Percentiles rank a stretch among this genome's conserved stretches.
Conservation (phyloP, 2,113 vertebrate species). For the Microcebus lehilahytsara region DNA sequence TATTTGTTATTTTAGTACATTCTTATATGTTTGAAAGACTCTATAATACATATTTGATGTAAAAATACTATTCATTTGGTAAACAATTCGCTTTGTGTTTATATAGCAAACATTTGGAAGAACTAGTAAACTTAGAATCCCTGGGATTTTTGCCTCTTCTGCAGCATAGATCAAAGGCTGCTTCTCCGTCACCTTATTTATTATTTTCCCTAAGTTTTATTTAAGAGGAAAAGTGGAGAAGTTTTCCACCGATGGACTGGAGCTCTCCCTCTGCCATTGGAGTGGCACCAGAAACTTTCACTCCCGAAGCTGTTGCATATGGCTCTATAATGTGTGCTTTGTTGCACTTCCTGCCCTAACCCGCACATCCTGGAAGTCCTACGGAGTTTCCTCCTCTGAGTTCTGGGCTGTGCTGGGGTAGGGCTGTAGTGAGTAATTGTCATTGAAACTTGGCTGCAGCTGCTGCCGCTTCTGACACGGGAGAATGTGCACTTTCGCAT, state of each 20-base stretch:
- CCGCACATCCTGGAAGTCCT: constrained; percentile 29
- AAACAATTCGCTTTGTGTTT: background rate
- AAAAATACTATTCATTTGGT: constrained; percentile 4
- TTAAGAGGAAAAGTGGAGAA: background rate
- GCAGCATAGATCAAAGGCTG: background rate
- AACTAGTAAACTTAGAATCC: background rate
- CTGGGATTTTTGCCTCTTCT: background rate
- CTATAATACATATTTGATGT: background rate
- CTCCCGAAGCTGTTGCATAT: background rate
- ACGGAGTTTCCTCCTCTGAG: background rate
- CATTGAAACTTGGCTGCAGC: background rate
- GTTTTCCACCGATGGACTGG: background rate
- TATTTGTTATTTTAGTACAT: background rate
- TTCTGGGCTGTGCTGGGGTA: background rate
- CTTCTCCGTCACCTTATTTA: background rate
- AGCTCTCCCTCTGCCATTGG: background rate
- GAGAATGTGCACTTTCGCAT: background rate
- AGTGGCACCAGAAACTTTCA: background rate
- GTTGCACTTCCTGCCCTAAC: background rate
- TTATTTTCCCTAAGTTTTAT: constrained; percentile 28
- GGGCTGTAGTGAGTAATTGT: background rate
- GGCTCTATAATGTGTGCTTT: background rate
- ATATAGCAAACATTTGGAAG: background rate
- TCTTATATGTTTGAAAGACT: background rate
- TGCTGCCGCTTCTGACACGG: background rate